Evolutionary conservation across 2,888 invertebrate genomes (phyloP).

Genomic region (Philaethria dido): DNA sequence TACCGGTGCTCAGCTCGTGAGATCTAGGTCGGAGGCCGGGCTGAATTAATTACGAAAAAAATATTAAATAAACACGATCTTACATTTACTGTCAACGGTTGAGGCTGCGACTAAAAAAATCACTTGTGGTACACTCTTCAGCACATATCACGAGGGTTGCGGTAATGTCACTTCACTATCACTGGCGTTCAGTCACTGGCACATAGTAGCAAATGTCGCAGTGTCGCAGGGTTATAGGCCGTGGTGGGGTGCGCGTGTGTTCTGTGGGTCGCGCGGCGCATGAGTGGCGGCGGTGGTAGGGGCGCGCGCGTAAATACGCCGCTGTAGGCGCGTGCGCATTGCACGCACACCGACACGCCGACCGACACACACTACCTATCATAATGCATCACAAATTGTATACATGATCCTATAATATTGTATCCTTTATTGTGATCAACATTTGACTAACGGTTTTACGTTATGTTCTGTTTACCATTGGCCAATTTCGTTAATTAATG

Average conservation of each 20-base stretch:
- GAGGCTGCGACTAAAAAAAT: conserved; percentile 76
- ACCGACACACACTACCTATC: conserved; percentile 46
- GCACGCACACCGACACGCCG: conserved; percentile 52
- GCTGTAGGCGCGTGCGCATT: conserved; percentile 71
- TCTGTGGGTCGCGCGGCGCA: conserved; percentile 77
- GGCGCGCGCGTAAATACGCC: conserved; percentile 80
- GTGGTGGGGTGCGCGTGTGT: conserved; percentile 78
- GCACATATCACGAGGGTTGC: conserved; percentile 74
- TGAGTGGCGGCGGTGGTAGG: conserved; percentile 81
- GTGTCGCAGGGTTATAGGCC: conserved; percentile 58
- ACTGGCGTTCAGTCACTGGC: conserved; percentile 73
- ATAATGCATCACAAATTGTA: conserved; percentile 30
- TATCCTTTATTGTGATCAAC: conserved; percentile 38
- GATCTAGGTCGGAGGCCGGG: conserved; percentile 73
- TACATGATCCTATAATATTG: not conserved
- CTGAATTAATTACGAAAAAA: conserved; percentile 44
- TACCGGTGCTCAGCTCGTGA: conserved; percentile 66
- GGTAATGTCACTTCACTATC: conserved; percentile 74
- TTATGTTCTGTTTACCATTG: conserved; percentile 24
- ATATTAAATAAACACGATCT: conserved; percentile 65
- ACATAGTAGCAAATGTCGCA: conserved; percentile 67
- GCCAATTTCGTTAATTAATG: conserved; percentile 33
- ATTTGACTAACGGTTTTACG: conserved; percentile 26
- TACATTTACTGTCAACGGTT: conserved; percentile 77
- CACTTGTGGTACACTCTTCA: conserved; percentile 66